phyloP scores from a whole-genome alignment of 1,140 invertebrate genomes.

The Dendrolimus punctatus region DNA sequence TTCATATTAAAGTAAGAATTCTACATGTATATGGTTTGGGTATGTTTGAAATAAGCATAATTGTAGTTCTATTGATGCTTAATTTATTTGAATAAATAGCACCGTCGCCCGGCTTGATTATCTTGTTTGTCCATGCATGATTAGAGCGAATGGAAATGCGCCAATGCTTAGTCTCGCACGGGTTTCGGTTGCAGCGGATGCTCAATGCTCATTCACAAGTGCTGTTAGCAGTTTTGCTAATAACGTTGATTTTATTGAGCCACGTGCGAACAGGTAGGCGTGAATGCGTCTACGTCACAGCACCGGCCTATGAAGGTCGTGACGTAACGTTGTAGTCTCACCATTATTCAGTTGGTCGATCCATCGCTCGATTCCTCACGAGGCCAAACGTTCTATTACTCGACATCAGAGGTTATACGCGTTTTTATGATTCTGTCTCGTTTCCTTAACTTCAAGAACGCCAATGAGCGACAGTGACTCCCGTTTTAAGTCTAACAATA shows the following conservation, averaged over 20 bases:
- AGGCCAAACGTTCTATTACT: slow-evolving; percentile 42
- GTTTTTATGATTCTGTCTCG: slow-evolving; percentile 26
- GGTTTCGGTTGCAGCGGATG: background rate
- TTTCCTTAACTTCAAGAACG: slow-evolving; percentile 25
- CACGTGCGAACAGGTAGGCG: slow-evolving; percentile 45
- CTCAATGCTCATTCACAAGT: slow-evolving; percentile 4
- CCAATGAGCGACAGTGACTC: slow-evolving; percentile 10
- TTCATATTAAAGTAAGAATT: no score
- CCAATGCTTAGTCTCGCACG: no score
- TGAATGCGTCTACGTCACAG: slow-evolving; percentile 47
- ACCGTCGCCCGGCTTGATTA: no score
- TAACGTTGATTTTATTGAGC: slow-evolving; percentile 27
- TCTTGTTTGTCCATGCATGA: no score
- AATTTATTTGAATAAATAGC: no score
- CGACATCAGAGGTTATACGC: slow-evolving; percentile 24
- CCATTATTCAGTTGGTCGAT: slow-evolving; percentile 48
- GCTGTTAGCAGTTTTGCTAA: slow-evolving; percentile 14
- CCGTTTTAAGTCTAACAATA: slow-evolving; percentile 13
- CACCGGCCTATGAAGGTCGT: slow-evolving; percentile 51
- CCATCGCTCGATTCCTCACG: slow-evolving; percentile 45
- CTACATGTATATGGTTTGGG: no score
- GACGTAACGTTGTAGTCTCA: slow-evolving; percentile 49
- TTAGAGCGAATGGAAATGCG: no score
- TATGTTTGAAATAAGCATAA: no score
- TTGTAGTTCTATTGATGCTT: no score